phyloP scores from a whole-genome alignment of 2,888 invertebrate species.

The Elegia similella region DNA sequence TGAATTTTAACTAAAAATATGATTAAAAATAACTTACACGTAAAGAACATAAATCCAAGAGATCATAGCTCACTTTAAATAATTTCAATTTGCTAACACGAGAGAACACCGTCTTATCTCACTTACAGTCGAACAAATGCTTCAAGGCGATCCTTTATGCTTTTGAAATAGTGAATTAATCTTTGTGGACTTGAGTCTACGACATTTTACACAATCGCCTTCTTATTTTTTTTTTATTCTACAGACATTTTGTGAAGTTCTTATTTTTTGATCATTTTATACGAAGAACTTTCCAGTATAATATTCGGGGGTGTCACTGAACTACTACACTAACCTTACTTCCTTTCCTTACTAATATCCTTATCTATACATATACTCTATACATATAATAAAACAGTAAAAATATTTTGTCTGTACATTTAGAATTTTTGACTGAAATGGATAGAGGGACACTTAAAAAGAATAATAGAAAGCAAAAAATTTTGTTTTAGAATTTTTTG shows the following conservation, averaged over 20 bases:
- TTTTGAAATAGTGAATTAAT: slow-evolving; percentile 25
- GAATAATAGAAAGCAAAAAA: no score
- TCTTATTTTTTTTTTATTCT: neutral
- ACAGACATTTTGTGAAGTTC: neutral
- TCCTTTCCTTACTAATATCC: no score
- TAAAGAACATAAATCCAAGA: slow-evolving; percentile 1
- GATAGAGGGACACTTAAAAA: no score
- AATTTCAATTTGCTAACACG: slow-evolving; percentile 9
- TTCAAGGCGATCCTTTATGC: slow-evolving; percentile 24
- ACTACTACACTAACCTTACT: neutral
- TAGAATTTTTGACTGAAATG: no score
- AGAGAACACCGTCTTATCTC: slow-evolving; percentile 19
- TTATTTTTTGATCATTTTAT: neutral
- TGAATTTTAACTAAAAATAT: neutral
- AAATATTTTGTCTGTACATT: no score
- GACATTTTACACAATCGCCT: neutral
- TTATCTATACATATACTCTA: no score
- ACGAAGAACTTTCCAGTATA: neutral
- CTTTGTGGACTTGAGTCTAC: neutral
- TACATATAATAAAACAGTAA: no score
- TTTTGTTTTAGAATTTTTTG: no score
- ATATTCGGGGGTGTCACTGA: neutral
- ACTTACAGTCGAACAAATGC: slow-evolving; percentile 28
- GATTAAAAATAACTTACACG: neutral
- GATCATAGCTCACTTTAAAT: slow-evolving; percentile 7